Base-by-base conservation (phyloP, 2,888 invertebrate species). In the Ennomos fuscantarius region DNA sequence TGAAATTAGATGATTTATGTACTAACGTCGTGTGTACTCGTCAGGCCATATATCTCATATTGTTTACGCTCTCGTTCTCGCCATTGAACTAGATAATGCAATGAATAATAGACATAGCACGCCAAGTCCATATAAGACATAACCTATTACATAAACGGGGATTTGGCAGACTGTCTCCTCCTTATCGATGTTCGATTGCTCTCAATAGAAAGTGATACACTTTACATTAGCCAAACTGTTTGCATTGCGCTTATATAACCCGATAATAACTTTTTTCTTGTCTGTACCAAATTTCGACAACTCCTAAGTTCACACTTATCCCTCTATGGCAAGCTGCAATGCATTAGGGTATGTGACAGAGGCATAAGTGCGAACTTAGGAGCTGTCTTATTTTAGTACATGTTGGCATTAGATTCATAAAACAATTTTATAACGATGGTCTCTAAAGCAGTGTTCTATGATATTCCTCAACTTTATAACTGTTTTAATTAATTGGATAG, bases 111-210 rank as follows among this genome's bases (percentile, higher is more conserved):
- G 49, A 53, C 53, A 52, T 47, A 36, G 35, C 44, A 41, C 37
- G 47, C 50, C 43, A 40, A 43, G 15, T 45, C 54, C 47, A 49
- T 57, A 62, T 63, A 46, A 42, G 50, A 45, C 13, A 53, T 54
- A 56, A 65, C 58, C 56, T 61, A 61, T 68, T 65, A 57, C 66
- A 55, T 55, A 56, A 58, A 52, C 13, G 37, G 40, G 40, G 47
- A 53, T 61, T 60, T 54, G 49, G 52, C 53, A 50, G 37, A 48
- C 10, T 1, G 56, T 55, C 60, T 62, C 68, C 69, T 53, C 71
- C 68, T 60, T 52, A 68, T 62, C 58, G 52, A 64, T 69, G 71
- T 69, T 56, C 34, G 46, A 44, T 46, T 34, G 43, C 43, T 53
- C 45, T 58, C 40, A 57, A 67, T 63, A 55, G 63, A 64, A 62